A percentile compares a stretch with the other conserved stretches of the same genome.
These are phyloP conservation scores for Oceanodroma leucorhoa DNA, from an alignment of 2,797 vertebrate genomes.

Conservation along the genomic window DNA sequence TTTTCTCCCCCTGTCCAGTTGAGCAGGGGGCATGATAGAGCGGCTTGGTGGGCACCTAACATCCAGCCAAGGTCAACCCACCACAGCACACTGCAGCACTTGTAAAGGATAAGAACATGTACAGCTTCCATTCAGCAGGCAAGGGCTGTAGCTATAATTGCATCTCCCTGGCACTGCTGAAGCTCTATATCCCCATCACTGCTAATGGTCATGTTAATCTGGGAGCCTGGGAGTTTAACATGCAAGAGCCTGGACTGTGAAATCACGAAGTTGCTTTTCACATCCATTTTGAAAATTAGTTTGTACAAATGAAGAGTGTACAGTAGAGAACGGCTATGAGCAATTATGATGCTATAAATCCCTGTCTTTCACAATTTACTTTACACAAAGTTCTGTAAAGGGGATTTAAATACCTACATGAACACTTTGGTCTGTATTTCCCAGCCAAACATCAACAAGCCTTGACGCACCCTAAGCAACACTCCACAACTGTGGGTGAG, in stretches of 20 bases:
- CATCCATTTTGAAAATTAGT: neutral
- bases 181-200: neutral
- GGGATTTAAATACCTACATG: neutral
- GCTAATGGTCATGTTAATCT: neutral
- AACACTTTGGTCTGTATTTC: neutral
- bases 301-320: neutral
- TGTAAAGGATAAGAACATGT: neutral
- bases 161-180: neutral
- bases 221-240: neutral
- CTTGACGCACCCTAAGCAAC: neutral
- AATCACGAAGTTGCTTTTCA: neutral
- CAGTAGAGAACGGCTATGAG: neutral
- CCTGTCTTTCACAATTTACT: neutral
- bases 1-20: neutral
- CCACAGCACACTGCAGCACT: neutral
- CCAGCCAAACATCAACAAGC: neutral
- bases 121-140: neutral
- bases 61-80: neutral
- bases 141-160: neutral
- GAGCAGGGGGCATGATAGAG: neutral
- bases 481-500: neutral
- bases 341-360: neutral
- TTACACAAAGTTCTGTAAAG: neutral
- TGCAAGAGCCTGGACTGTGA: neutral
- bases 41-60: neutral